Percentiles rank a stretch among this genome's conserved stretches.
These are phyloP conservation scores for Dipodomys spectabilis DNA, from an alignment of 2,113 vertebrate species.

Conservation along the genomic window DNA sequence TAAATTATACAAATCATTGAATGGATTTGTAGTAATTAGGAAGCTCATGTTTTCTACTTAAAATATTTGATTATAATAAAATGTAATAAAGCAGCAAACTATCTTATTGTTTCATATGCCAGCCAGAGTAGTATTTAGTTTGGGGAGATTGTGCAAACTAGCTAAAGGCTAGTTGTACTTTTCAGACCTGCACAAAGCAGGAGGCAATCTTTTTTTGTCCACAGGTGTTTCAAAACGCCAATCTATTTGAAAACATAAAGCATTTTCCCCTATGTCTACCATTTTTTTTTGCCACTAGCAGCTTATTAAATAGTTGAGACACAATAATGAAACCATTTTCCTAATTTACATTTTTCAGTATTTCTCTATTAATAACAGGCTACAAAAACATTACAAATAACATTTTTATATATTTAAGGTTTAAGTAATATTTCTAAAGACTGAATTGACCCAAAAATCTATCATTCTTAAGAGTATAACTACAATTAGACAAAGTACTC, in stretches of 20 bases:
- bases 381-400: background rate
- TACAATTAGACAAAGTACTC: constrained; percentile 7
- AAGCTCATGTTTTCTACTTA: constrained; percentile 43
- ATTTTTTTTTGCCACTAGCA: constrained; percentile 10
- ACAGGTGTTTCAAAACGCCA: background rate
- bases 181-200: constrained; percentile 19
- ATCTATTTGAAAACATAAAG: constrained; percentile 53
- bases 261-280: constrained; percentile 1
- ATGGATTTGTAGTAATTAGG: constrained; percentile 40
- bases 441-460: background rate
- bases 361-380: constrained; percentile 17
- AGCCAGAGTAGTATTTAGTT: background rate
- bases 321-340: constrained; percentile 24
- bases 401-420: background rate
- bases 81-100: constrained; percentile 28
- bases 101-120: constrained; percentile 17
- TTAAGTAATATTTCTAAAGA: background rate
- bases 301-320: constrained; percentile 9
- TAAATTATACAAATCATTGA: constrained; percentile 43
- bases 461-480: constrained; percentile 25
- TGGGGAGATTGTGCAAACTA: background rate
- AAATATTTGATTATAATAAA: constrained; percentile 28
- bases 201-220: background rate
- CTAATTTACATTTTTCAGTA: constrained; percentile 26
- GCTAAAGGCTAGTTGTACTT: background rate